Conservation (phyloP, 2,888 invertebrate genomes). For the Elysia crispata region DNA sequence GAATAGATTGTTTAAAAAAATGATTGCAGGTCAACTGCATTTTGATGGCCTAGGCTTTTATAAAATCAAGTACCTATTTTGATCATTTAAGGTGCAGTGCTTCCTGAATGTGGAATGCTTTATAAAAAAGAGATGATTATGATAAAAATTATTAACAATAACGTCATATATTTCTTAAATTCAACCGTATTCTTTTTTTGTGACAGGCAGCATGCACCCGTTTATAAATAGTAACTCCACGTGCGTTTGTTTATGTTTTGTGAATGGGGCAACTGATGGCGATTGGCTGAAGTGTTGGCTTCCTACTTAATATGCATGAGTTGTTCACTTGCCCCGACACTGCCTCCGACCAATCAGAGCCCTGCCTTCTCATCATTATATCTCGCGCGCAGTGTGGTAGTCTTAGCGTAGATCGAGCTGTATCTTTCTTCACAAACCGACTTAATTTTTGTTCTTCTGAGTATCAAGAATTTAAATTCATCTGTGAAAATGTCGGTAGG, state of each 20-base stretch:
- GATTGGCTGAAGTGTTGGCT: conserved; percentile 55
- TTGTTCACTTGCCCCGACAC: conserved; percentile 48
- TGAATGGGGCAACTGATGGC: conserved; percentile 19
- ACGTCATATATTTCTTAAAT: too few species aligned
- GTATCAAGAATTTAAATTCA: conserved; percentile 26
- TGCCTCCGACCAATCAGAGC: conserved; percentile 48
- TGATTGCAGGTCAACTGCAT: too few species aligned
- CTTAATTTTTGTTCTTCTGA: conserved; percentile 17
- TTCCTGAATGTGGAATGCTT: too few species aligned
- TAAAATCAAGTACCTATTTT: too few species aligned
- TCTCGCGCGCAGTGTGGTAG: conserved; percentile 55
- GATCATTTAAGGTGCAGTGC: too few species aligned
- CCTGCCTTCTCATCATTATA: conserved; percentile 49
- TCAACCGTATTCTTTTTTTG: too few species aligned
- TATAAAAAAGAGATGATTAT: too few species aligned
- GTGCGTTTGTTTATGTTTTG: conserved; percentile 51
- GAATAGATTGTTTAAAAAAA: too few species aligned
- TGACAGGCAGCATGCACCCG: not conserved
- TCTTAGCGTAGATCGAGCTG: not conserved
- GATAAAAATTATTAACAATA: too few species aligned
- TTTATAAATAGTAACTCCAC: conserved; percentile 46
- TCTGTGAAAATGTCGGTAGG: conserved; percentile 54
- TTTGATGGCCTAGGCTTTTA: too few species aligned
- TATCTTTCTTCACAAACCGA: conserved; percentile 45
- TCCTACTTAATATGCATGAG: conserved; percentile 66